phyloP scores from a whole-genome alignment of 2,113 vertebrate species.

The Ancistrus triradiatus region DNA sequence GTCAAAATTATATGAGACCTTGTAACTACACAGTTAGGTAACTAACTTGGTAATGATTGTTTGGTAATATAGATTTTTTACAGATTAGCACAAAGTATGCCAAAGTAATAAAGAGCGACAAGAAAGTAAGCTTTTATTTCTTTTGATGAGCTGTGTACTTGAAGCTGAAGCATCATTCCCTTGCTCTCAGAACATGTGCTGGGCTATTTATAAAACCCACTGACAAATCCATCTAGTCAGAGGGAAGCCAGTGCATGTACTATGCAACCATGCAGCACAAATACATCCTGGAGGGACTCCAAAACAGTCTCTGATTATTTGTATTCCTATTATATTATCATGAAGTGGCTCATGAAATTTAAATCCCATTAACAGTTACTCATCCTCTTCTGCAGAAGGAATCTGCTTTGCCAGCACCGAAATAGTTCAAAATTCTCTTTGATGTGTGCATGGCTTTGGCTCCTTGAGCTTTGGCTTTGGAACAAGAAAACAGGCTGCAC shows the following conservation, averaged over 20 bases:
- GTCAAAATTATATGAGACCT: too few relatives aligned
- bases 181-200: conserved; percentile 55
- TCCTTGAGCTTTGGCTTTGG: conserved; percentile 13
- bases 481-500: conserved; percentile 15
- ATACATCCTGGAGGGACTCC: conserved; percentile 55
- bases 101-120: too few relatives aligned
- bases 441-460: conserved; percentile 18
- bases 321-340: conserved; percentile 25
- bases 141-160: too few relatives aligned
- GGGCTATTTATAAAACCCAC: conserved; percentile 69
- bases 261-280: conserved; percentile 60
- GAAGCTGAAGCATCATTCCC: conserved; percentile 37
- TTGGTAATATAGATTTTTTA: too few relatives aligned
- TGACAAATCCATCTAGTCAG: conserved; percentile 69
- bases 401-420: background rate
- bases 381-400: background rate
- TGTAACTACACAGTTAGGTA: too few relatives aligned
- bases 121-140: conserved; percentile 14
- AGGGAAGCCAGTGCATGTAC: conserved; percentile 61
- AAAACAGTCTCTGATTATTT: too few relatives aligned
- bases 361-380: conserved; percentile 30
- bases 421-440: conserved; percentile 28
- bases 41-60: too few relatives aligned
- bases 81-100: too few relatives aligned
- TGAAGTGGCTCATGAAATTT: conserved; percentile 43